These are phyloP conservation scores for Colletes latitarsis DNA, from an alignment of 1,140 invertebrate species.

Conservation along the genomic window DNA sequence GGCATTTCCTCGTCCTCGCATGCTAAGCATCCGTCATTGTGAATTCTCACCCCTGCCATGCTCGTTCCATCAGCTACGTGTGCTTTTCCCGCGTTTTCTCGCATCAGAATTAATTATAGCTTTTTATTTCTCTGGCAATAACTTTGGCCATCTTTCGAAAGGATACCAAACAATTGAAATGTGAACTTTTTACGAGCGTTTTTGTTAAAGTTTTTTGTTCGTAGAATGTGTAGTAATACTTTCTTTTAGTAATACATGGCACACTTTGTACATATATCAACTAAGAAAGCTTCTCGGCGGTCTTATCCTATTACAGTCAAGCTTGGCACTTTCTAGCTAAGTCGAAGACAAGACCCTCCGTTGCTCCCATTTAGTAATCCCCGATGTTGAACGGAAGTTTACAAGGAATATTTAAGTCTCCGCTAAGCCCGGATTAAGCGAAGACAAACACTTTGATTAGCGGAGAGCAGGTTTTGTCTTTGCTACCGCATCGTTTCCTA, in stretches of 20 bases:
- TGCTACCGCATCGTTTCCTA: slow-evolving; percentile 49
- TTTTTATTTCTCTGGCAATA: neutral
- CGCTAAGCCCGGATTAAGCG: slow-evolving; percentile 77
- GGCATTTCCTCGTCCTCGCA: slow-evolving; percentile 61
- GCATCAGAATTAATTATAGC: neutral
- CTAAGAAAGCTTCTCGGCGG: slow-evolving; percentile 57
- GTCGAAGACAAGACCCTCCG: slow-evolving; percentile 69
- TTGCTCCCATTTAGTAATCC: slow-evolving; percentile 76
- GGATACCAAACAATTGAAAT: no score
- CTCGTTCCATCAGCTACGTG: neutral
- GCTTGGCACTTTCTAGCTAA: slow-evolving; percentile 68
- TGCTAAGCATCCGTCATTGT: slow-evolving; percentile 51
- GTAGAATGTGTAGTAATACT: no score
- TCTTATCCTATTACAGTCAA: slow-evolving; percentile 69
- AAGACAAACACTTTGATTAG: slow-evolving; percentile 78
- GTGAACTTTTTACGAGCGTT: neutral
- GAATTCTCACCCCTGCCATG: slow-evolving; percentile 12
- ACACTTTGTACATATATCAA: slow-evolving; percentile 45
- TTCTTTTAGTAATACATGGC: slow-evolving; percentile 42
- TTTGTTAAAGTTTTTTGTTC: no score
- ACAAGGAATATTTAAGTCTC: slow-evolving; percentile 80
- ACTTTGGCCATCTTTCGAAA: neutral
- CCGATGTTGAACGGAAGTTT: slow-evolving; percentile 74
- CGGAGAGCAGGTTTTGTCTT: slow-evolving; percentile 75
- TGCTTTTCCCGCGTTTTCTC: neutral